Percentiles rank a stretch among this genome's conserved stretches.
phyloP scores from a whole-genome alignment of 2,113 vertebrate genomes.

The Xiphias gladius region DNA sequence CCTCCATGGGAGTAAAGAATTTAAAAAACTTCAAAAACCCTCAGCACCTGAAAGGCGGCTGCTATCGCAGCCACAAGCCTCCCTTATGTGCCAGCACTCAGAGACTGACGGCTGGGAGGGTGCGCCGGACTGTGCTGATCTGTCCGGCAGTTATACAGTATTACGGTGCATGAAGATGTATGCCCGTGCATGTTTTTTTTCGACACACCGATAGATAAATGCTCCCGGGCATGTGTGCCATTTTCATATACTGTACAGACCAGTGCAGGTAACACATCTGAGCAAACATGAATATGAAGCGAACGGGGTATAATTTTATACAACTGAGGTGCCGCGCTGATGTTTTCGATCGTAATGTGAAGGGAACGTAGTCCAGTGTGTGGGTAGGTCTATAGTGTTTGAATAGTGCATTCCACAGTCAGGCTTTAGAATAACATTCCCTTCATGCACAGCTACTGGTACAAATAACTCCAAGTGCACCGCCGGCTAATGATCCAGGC shows the following conservation, averaged over 20 bases:
- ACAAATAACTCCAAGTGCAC: constrained; percentile 60
- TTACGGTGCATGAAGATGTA: constrained; percentile 8
- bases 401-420: constrained; percentile 82
- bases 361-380: constrained; percentile 54
- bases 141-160: not conserved
- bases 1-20: not conserved
- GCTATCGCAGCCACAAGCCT: not conserved
- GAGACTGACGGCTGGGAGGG: not conserved
- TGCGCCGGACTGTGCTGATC: not conserved
- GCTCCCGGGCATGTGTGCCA: not conserved
- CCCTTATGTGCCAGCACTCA: not conserved
- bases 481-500: constrained; percentile 26
- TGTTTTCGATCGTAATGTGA: constrained; percentile 63
- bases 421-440: constrained; percentile 82
- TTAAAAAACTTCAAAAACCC: constrained; percentile 3
- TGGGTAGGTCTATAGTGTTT: constrained; percentile 73
- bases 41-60: not conserved
- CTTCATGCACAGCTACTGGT: constrained; percentile 58
- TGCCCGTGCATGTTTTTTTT: not conserved
- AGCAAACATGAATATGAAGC: not conserved
- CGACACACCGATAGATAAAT: constrained; percentile 10
- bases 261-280: not conserved
- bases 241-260: constrained; percentile 14
- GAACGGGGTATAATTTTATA: not conserved
- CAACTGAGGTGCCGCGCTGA: constrained; percentile 4